Evolutionary conservation across 2,888 invertebrate genomes (phyloP), one percentile per base, ranked within the genome.

Genomic region (Euzetes globulus): DNA sequence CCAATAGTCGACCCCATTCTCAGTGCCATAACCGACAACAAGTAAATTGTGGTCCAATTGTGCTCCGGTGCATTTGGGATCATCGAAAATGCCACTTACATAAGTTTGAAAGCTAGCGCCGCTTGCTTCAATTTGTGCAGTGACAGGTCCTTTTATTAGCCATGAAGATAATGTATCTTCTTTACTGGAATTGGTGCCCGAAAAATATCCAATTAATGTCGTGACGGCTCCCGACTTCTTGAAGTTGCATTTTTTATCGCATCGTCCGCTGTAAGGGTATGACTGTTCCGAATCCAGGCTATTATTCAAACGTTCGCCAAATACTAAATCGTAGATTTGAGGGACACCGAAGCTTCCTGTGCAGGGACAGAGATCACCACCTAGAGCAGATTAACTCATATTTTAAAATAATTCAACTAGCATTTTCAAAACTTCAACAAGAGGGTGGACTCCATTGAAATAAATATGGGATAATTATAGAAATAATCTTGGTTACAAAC

Each of bases 1-100:
- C 58, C 58, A 58, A 58, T 58, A 58, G 58, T 58, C 58, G 25
- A 27, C 29, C 13, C 58, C 58, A 29, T 58, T 58, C 27, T 58
- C 58, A 27, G 58, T 58, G 15, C 58, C 58, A 58, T 58, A 58
- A 58, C 58, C 58, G 27, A 58, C 58, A 25, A 58, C n/a, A 19
- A 58, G 29, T 58, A 58, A 25, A 3, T 3, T 27, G 19, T 58
- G 58, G 11, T 58, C 29, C 13, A 58, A 19, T 22, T 15, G 2
- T 1, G 25, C 58, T 3, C 58, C 58, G 1, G 7, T 58, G 11
- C 58, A 58, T 15, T 19, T 29, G 27, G 58, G 27, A 58, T 58
- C 58, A 58, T 58, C 27, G 11, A 58, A 27, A 27, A 58, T 58
- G 27, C 58, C 58, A 15, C 13, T 4, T 2, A 13, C 1, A 17